Base-by-base conservation (phyloP, 2,888 invertebrate species). In the Atethmia centrago region DNA sequence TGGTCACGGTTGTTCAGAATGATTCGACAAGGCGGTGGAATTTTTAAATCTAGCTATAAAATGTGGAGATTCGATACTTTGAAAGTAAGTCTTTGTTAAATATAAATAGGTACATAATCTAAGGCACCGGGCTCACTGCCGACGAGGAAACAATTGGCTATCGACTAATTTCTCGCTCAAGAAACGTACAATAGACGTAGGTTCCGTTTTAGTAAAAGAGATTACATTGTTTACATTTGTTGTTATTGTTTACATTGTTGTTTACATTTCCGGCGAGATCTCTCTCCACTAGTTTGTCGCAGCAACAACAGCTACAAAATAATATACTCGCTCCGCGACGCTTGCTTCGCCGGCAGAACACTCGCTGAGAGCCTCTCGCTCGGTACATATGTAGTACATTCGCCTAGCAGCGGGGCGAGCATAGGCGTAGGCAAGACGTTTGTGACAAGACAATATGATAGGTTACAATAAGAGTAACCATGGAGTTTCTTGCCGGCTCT, bases 1-100 rank as follows among this genome's bases (percentile, higher is more conserved):
- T 79, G 97, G 79, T 88, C 89, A 0, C 97, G 96, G 67, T 86
- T 98, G 0, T 92, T 97, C 8, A 96, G 94, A 85, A 97, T 98
- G 36, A 95, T 98, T 64, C 95, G 95, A 59, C 96, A 97, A 65
- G 97, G 97, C 90, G 98, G 98, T 10, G 99, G 99, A 0, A n/a
- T 89, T 0, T 47, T 89, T 2, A 85, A 84, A 31, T 68, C 94
- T 0, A 0, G 87, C 0, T 72, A 83, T 1, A 95, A 94, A 71
- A 0, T 93, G 0, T 95, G 95, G 94, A 89, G 91, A 45, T 89
- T 87, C 53, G 95, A 95, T 71, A 92, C 94, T 0, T 80, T 95
- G 25, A 95, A 95, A 90, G 91, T 98, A 80, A 77, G 80, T 80
- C 9, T 59, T n/a, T 16, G 3, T 53, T 5, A 45, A 28, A 61